Base-by-base conservation (phyloP, 2,888 invertebrate species). In the Drosophila incognita region DNA sequence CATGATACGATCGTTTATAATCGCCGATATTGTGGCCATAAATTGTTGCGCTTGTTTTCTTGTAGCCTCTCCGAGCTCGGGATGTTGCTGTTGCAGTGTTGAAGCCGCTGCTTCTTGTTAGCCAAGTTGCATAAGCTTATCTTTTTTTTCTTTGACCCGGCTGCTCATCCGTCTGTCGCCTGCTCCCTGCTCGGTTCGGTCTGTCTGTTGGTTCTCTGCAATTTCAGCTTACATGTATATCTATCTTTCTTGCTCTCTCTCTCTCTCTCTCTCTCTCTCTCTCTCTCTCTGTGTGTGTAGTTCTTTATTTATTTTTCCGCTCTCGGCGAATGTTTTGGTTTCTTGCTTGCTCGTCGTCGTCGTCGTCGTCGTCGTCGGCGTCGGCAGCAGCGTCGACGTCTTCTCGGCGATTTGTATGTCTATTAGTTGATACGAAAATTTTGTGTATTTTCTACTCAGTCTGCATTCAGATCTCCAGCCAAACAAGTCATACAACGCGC, bases 401-500 rank as follows among this genome's bases (percentile, higher is more conserved):
- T 80, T 81, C 83, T 82, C 75, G 70, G 72, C 82, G 74, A 77
- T 79, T 74, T 80, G 76, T 82, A 76, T 73, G 76, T 82, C 79
- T 82, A 79, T 86, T 88, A 83, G 77, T 75, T 90, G 81, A 85
- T 77, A 79, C 79, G 75, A 81, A 82, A 82, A 79, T 85, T 89
- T 90, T 81, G 82, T 87, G 81, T 83, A 77, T 89, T 91, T 89
- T 78, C 88, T 81, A 80, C 72, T 91, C 92, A 91, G 91, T 91
- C 90, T 89, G 83, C 87, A 83, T 90, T 91, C 86, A 91, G 92
- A 91, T 89, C 90, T 89, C 79, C 87, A 85, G 69, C 85, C 69
- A 87, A 82, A 83, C 87, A 81, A 91, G 81, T 85, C 84, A 80
- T 33, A 59, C 27, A 63, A 69, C 75, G 69, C 68, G 69, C 60